A percentile compares a stretch with the other conserved stretches of the same genome.
phyloP scores from a whole-genome alignment of 2,888 invertebrate genomes.

The Caenorhabditis virilis region DNA sequence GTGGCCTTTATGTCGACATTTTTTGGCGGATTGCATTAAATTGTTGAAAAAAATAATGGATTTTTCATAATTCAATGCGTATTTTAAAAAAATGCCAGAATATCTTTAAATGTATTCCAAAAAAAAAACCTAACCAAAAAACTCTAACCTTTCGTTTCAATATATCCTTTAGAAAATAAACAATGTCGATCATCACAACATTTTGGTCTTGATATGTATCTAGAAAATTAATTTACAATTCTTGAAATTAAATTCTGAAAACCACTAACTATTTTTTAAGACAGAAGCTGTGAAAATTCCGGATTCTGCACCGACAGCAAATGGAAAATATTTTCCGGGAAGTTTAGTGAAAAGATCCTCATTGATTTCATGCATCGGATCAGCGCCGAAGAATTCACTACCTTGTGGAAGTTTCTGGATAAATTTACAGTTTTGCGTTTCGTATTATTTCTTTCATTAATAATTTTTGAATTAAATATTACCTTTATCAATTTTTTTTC shows the following conservation, averaged over 20 bases:
- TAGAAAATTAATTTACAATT: too few relatives aligned
- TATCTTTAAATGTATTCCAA: too few relatives aligned
- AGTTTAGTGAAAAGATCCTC: constrained; percentile 31
- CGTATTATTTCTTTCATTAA: too few relatives aligned
- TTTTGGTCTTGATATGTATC: constrained; percentile 16
- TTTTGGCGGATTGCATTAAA: too few relatives aligned
- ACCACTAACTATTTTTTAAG: too few relatives aligned
- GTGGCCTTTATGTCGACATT: too few relatives aligned
- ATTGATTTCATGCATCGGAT: constrained; percentile 41
- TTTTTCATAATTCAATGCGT: too few relatives aligned
- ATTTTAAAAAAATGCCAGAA: too few relatives aligned
- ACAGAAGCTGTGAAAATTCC: constrained; percentile 31
- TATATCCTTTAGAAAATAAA: constrained; percentile 34
- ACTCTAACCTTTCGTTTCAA: constrained; percentile 16
- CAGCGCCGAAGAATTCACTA: constrained; percentile 32
- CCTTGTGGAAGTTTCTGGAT: constrained; percentile 10
- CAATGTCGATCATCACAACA: constrained; percentile 33
- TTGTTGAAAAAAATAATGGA: too few relatives aligned
- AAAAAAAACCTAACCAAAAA: too few relatives aligned
- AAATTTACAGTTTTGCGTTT: background rate
- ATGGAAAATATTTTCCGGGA: constrained; percentile 32
- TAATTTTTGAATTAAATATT: too few relatives aligned
- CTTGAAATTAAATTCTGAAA: too few relatives aligned
- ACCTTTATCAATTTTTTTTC: constrained; percentile 24
- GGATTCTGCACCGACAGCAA: constrained; percentile 27